Evolutionary conservation across 2,797 vertebrate genomes (phyloP).

Genomic region (Argentina silus): DNA sequence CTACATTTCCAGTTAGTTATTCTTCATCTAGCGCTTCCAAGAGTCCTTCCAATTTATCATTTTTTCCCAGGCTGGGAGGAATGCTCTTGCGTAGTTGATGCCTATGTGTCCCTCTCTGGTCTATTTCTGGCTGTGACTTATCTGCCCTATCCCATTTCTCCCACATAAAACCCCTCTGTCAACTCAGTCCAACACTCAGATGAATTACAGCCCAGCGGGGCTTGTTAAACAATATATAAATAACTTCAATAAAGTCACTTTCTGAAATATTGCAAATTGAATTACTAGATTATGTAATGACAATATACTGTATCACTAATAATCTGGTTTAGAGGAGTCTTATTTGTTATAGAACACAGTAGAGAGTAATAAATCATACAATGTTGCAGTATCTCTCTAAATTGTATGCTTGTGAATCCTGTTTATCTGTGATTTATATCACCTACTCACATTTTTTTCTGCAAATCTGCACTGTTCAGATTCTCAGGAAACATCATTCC

Average conservation of each 20-base stretch:
- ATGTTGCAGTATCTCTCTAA: no score
- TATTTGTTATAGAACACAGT: no score
- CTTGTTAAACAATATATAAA: constrained; percentile 26
- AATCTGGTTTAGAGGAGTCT: no score
- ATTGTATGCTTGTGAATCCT: no score
- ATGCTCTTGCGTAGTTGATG: constrained; percentile 47
- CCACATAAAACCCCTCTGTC: constrained; percentile 52
- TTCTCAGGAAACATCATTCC: no score
- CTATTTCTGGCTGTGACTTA: constrained; percentile 54
- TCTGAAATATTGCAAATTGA: background rate
- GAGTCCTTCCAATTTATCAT: constrained; percentile 24
- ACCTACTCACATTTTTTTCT: no score
- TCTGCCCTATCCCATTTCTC: constrained; percentile 52
- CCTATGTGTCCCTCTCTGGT: constrained; percentile 42
- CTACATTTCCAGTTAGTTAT: constrained; percentile 19
- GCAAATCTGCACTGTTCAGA: no score
- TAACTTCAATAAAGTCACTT: constrained; percentile 18
- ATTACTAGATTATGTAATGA: background rate
- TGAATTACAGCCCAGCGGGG: constrained; percentile 31
- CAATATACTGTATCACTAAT: no score
- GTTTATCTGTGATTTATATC: no score
- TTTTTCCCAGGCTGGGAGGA: constrained; percentile 62
- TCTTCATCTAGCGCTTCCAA: background rate
- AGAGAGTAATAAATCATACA: no score
- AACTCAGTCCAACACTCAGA: constrained; percentile 25